Base-by-base conservation (phyloP, 2,888 invertebrate genomes). In the Tridacna crocea region DNA sequence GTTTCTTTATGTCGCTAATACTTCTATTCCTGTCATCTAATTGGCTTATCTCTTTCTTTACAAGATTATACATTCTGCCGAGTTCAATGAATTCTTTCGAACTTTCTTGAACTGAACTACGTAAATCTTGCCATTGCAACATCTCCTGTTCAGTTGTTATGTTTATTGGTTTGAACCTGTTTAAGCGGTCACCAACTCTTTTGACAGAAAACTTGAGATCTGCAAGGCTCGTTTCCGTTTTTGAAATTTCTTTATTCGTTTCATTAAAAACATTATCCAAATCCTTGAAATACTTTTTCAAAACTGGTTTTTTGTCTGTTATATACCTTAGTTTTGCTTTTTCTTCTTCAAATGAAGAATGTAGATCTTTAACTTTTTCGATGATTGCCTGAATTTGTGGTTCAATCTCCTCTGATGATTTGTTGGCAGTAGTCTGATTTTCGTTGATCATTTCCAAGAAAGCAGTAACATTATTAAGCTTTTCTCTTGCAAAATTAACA, bases 261-360 rank as follows among this genome's bases (percentile, higher is more conserved):
- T 70, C 19, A 15, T 63, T 65, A 27, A 86, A 63, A 10, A 72
- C 55, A 8, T 36, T 15, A 11, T 70, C 51, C 8, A 86, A n/a
- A 36, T 77, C 36, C 66, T 68, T 77, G 22, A 77, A 77, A 63
- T 55, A 61, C 55, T 65, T 48, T 61, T 51, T 19, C 36, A 86
- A 65, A 13, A 66, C 22, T 17, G 79, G 80, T 46, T 75, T 77
- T 55, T 82, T 61, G 0, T 77, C 19, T 47, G 70, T 24, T 3
- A 85, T 75, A 19, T 74, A 75, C 55, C 82, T 79, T 22, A 80
- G 46, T 47, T 85, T 85, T 55, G 72, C 63, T 63, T 85, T 82
- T 75, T 85, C 85, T 17, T 51, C 27, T 24, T 75, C 36, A 55
- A 70, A 80, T 27, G 74, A 51, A 13, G 24, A 60, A 12, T 73